Base-by-base conservation (phyloP, 2,888 invertebrate species). In the Torymus texanus region DNA sequence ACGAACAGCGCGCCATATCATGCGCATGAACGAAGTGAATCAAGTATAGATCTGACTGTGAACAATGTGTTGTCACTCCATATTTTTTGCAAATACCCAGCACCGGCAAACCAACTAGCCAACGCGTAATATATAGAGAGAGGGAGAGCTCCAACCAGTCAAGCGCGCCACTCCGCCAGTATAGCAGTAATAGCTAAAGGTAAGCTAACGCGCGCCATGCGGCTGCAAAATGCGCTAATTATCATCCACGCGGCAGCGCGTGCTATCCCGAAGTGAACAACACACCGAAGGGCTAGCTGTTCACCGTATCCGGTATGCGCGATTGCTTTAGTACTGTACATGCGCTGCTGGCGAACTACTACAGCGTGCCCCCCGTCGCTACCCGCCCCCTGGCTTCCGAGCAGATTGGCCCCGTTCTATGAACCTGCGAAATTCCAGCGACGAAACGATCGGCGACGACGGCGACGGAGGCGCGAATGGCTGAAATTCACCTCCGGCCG, bases 271-370 rank as follows among this genome's bases (percentile, higher is more conserved):
- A 21, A 51, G 29, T 29, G 29, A 62, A 14, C 65, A 65, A 51
- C 62, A 61, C 61, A 61, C 58, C 10, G 18, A 21, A 55, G 70
- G n/a, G 70, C 53, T 16, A n/a, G 73, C 24, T 62, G 24, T 24
- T 13, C 10, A 16, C 16, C 50, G n/a, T 18, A 59, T 13, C 2
- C 55, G 73, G 72, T 63, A 73, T 73, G 73, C 63, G 62, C 73
- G 63, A 73, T 73, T 63, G 63, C 73, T 73, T 63, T 55, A 29
- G 73, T 55, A 41, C 41, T 18, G n/a, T 13, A 4, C 59, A 59
- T 29, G 53, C 24, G n/a, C 13, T 51, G 53, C 59, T 13, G 18
- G 50, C 59, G 50, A 10, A 55, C 2, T 50, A 56, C 14, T 13
- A 21, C 55, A n/a, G 24, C 55, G 24, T 3, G n/a, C 13, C 24